phyloP scores from a whole-genome alignment of 2,113 vertebrate species.

The Tamias sibiricus region DNA sequence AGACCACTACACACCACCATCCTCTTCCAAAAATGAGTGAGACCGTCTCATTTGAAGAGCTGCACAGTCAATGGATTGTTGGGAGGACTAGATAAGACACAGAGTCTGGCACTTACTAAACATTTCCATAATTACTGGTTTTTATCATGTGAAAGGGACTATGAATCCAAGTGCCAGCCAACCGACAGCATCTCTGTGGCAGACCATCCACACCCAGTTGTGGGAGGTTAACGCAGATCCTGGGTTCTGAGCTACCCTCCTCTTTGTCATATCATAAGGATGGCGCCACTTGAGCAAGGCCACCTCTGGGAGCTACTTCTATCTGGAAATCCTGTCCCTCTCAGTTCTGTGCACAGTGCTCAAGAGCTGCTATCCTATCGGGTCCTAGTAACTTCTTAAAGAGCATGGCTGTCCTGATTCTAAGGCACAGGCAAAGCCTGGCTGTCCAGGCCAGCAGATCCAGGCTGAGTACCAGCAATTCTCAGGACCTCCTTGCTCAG shows the following conservation, averaged over 20 bases:
- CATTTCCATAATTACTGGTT: neutral
- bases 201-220: neutral
- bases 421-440: neutral
- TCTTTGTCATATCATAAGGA: neutral
- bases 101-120: neutral
- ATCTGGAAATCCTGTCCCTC: no score
- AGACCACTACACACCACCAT: neutral
- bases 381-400: neutral
- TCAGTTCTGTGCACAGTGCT: neutral
- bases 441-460: neutral
- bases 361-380: neutral
- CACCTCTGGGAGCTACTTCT: neutral
- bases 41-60: neutral
- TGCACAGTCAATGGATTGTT: neutral
- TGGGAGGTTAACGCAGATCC: neutral
- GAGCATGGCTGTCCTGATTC: neutral
- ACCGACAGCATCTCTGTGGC: neutral
- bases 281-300: neutral
- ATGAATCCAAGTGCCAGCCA: neutral
- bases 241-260: neutral
- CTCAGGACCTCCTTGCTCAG: neutral
- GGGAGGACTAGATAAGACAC: neutral
- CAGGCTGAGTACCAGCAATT: neutral
- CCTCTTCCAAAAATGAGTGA: neutral
- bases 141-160: neutral